A percentile compares a stretch with the other conserved stretches of the same genome.
Evolutionary conservation across 35 echinoderm and acorn worm species (phyloP).

Genomic region (Ptychodera flava): DNA sequence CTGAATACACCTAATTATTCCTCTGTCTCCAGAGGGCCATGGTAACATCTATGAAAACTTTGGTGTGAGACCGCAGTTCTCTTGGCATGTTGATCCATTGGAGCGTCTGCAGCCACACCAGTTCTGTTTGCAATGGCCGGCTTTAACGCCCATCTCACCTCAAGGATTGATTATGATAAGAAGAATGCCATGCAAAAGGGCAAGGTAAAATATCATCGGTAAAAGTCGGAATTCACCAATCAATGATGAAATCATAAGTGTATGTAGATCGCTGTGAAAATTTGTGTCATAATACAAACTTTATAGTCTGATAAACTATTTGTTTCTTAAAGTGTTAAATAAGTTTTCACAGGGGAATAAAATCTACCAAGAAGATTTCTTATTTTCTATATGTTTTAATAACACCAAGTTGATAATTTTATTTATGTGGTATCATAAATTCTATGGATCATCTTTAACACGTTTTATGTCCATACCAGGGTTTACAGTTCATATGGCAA

Average conservation of each 20-base stretch:
- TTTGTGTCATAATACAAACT: background rate
- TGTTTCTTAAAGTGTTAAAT: no score
- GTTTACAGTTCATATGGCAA: constrained; percentile 62
- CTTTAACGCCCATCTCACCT: constrained; percentile 61
- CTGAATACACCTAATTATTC: no score
- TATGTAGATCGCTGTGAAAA: background rate
- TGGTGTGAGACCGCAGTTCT: constrained; percentile 53
- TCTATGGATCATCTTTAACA: no score
- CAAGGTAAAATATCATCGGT: constrained; percentile 16
- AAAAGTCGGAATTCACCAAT: background rate
- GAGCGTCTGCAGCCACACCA: constrained; percentile 54
- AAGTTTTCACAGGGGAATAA: no score
- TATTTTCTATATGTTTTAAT: background rate
- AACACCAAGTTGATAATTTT: no score
- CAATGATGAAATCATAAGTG: background rate
- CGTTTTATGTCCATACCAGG: no score
- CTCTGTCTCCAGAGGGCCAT: constrained; percentile 59
- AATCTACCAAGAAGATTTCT: no score
- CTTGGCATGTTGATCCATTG: constrained; percentile 76
- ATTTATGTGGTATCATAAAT: no score
- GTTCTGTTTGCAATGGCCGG: constrained; percentile 57
- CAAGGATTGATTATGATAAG: constrained; percentile 58
- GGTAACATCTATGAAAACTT: constrained; percentile 73
- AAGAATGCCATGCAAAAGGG: constrained; percentile 44
- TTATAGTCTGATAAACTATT: no score